Evolutionary conservation across 2,113 vertebrate species (phyloP), one percentile per base, ranked within the genome.

Genomic region (Coreoperca whiteheadi): DNA sequence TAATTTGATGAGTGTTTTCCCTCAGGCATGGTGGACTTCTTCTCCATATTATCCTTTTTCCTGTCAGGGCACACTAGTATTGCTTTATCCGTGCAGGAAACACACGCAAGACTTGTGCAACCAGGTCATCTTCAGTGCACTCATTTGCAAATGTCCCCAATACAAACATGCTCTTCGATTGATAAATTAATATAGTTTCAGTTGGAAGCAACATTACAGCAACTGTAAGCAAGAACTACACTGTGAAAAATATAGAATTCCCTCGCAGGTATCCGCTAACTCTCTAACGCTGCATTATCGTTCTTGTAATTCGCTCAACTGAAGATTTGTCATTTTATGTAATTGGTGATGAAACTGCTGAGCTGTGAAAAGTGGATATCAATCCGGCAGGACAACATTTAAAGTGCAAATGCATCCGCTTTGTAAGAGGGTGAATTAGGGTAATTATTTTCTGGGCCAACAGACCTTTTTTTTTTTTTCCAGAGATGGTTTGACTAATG

Each of bases 1-100:
- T 76, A 41, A 78, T 85, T 7, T 74, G 53, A 79, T 54, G 56
- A 54, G 23, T 68, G 79, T 50, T 79, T 87, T 83, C 59, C 32
- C 37, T 3, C 4, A 39, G 43, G 46, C 70, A 15, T 8, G 39
- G 4, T 51, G 43, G 39, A 64, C 60, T 46, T n/a, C 6, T 25
- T 32, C 14, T 70, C 23, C 61, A 53, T 15, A 8, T 71, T n/a
- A 43, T 67, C 30, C 60, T 72, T 71, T n/a, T 53, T 67, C 30
- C 60, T 72, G 28, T 50, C 64, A 25, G 11, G 46, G 28, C 21
- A 43, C 4, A 6, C 1, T 12, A 53, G 0, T 8, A 4, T 25
- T 30, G 53, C 28, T 68, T 4, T 5, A 4, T 65, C 32, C 30
- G 18, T 10, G 80, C 72, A 50, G 28, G 21, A 54, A 25, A 7